phyloP scores from a whole-genome alignment of 2,888 invertebrate species.

The Cheilosia grossa region DNA sequence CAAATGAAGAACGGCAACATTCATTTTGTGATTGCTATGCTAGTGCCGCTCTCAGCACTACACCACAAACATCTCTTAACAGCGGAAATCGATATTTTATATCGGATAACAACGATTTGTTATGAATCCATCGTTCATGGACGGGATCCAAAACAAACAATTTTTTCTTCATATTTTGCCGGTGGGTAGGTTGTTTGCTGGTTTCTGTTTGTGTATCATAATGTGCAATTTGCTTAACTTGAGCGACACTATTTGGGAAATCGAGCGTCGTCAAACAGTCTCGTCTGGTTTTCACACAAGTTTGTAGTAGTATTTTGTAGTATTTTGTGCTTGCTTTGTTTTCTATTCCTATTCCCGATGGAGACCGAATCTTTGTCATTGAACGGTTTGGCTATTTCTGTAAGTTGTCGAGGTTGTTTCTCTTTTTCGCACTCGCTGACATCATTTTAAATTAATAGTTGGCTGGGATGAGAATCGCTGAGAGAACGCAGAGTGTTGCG shows the following conservation, averaged over 20 bases:
- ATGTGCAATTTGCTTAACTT: no score
- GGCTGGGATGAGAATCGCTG: neutral
- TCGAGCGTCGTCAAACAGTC: neutral
- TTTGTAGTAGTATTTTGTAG: no score
- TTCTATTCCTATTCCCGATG: neutral
- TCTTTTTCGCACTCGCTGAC: neutral
- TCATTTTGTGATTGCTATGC: no score
- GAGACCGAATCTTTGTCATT: neutral
- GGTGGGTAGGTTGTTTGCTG: neutral
- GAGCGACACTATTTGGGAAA: neutral
- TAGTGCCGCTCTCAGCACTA: no score
- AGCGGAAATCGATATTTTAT: neutral
- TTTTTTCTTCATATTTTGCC: neutral
- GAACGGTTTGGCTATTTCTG: slow-evolving; percentile 7
- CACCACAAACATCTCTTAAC: neutral
- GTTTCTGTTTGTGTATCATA: neutral
- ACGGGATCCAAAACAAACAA: neutral
- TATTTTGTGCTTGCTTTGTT: neutral
- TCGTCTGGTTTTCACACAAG: neutral
- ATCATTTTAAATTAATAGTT: slow-evolving; percentile 5
- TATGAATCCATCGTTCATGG: neutral
- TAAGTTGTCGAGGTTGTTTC: neutral
- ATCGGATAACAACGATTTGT: neutral
- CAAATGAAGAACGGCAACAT: no score
- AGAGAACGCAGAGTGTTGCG: neutral